Conservation (phyloP, 2,113 vertebrate species). For the Mormyrus iriodes region DNA sequence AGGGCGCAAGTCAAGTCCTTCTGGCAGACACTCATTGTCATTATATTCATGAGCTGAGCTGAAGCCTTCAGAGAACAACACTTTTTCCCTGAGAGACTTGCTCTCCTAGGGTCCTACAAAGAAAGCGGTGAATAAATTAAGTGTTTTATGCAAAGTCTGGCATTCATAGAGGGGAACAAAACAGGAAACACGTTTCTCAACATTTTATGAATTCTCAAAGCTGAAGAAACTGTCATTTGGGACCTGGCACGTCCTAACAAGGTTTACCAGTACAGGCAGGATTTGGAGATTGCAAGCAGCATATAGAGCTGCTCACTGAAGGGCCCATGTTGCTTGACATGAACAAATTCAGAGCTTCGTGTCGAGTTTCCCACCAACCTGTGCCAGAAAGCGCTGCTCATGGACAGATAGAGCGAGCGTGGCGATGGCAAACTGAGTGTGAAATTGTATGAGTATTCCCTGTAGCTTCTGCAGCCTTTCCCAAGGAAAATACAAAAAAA, state of each 20-base stretch:
- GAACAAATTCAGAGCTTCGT: not conserved
- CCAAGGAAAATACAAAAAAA: not conserved
- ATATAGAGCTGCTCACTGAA: not conserved
- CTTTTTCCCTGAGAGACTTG: not conserved
- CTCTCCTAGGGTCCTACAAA: conserved; percentile 7
- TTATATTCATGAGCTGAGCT: not conserved
- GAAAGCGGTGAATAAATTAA: not conserved
- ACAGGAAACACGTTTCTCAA: not conserved
- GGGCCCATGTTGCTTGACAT: not conserved
- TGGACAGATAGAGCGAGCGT: not conserved
- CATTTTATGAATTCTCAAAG: not conserved
- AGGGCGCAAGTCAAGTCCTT: not conserved
- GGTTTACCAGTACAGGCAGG: not conserved
- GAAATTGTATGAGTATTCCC: not conserved
- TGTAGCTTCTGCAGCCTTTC: not conserved
- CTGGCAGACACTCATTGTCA: not conserved
- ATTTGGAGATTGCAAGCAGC: not conserved
- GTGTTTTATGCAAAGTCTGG: conserved; percentile 1
- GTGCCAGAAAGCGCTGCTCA: not conserved
- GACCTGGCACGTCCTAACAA: not conserved
- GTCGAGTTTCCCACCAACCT: not conserved
- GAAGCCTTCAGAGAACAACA: not conserved
- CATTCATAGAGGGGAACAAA: not conserved
- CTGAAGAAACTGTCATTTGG: not conserved
- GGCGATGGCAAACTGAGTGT: not conserved